Base-by-base conservation (phyloP, 2,888 invertebrate genomes). In the Colostygia pectinataria region DNA sequence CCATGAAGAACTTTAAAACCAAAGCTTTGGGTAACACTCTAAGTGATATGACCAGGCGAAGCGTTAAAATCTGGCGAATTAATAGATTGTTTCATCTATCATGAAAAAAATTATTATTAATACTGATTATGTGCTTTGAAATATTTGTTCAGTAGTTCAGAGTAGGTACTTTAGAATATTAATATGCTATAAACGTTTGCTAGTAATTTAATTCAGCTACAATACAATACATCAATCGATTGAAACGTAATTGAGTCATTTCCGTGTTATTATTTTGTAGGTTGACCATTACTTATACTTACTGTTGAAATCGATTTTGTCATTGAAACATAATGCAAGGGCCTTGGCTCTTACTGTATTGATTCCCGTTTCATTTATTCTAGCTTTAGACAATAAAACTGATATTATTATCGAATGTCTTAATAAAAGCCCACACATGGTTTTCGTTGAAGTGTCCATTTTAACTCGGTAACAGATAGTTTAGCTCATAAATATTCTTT, bases 401-500 rank as follows among this genome's bases (percentile, higher is more conserved):
- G 44, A 65, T 57, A 53, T 59, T 62, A 63, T 61, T 59, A 60
- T 64, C 57, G 43, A 61, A 63, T 65, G 45, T 58, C 64, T 69
- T 65, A 62, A 65, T 63, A 65, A 66, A 63, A 67, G 59, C 66
- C 66, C 66, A 65, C 70, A 74, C 64, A 65, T 65, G 60, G 69
- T 61, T 58, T 64, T 55, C 53, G 65, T 70, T 68, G 53, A 71
- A 71, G 68, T 61, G 59, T 57, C 61, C 65, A 69, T 72, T 75
- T 74, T 65, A 68, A 73, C 57, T 65, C 65, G 67, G 68, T 76
- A 63, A 68, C 68, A 72, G 70, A 78, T 74, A 73, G 68, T 66
- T 68, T 66, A 65, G 56, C 61, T 74, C 74, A 70, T 80, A 77
- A 79, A 77, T 76, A 76, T 74, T 72, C 57, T 40, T 55, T 68